Evolutionary conservation across 2,797 vertebrate species (phyloP).

Genomic region (Phoebastria nigripes): DNA sequence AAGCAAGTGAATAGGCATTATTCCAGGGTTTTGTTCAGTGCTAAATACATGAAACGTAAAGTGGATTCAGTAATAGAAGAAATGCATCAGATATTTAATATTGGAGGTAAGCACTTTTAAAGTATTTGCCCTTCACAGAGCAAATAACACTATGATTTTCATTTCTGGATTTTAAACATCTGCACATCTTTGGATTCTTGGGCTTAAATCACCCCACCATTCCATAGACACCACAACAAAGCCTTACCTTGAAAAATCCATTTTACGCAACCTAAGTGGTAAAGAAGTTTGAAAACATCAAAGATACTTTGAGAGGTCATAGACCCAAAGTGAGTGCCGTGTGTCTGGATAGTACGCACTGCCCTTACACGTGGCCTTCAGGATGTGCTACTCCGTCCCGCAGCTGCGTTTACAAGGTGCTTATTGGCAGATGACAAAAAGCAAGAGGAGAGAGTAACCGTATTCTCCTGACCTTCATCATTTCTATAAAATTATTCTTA

Average conservation of each 20-base stretch:
- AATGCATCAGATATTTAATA: background rate
- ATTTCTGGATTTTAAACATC: background rate
- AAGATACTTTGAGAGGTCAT: background rate
- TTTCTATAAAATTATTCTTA: background rate
- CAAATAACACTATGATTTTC: background rate
- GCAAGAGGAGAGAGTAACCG: background rate
- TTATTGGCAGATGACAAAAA: background rate
- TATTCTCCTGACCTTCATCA: background rate
- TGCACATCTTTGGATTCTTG: background rate
- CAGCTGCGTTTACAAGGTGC: no score
- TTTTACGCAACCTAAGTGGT: background rate
- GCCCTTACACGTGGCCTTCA: rapidly evolving
- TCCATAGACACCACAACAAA: rapidly evolving
- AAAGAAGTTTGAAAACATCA: background rate
- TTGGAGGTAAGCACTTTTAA: background rate
- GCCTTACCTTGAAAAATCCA: background rate
- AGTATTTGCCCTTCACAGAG: background rate
- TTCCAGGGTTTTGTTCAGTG: background rate
- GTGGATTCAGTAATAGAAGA: background rate
- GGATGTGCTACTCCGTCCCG: rapidly evolving
- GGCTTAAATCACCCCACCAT: background rate
- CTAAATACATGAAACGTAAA: background rate
- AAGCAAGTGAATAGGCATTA: background rate
- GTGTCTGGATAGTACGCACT: rapidly evolving
- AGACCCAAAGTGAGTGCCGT: rapidly evolving